Percentiles rank a stretch among this genome's conserved stretches.
Evolutionary conservation across 2,888 invertebrate genomes (phyloP).

Genomic region (Labia minor): DNA sequence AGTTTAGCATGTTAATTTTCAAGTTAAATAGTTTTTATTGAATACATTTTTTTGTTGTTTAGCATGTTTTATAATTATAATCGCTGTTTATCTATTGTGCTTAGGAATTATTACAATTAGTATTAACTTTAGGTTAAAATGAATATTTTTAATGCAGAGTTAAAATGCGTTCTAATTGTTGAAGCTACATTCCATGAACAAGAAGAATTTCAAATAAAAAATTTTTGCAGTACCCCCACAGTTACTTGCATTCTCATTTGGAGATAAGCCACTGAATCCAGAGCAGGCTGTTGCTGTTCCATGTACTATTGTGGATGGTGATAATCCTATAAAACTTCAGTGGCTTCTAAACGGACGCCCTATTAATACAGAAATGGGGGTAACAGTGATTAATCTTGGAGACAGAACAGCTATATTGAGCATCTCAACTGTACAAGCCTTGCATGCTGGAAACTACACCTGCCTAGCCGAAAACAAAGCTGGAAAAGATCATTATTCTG

Average conservation of each 20-base stretch:
- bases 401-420: constrained; percentile 53
- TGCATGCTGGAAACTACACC: constrained; percentile 63
- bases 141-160: too few species aligned
- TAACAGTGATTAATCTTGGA: constrained; percentile 27
- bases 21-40: too few species aligned
- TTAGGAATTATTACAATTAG: too few species aligned
- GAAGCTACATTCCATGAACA: too few species aligned
- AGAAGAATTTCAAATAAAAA: too few species aligned
- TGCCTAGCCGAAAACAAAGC: constrained; percentile 62
- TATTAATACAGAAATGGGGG: constrained; percentile 39
- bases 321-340: constrained; percentile 58
- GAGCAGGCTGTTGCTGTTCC: constrained; percentile 50
- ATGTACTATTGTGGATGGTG: constrained; percentile 52
- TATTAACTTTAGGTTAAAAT: too few species aligned
- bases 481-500: constrained; percentile 38
- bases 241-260: constrained; percentile 54
- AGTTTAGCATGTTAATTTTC: too few species aligned
- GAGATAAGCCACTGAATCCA: constrained; percentile 51
- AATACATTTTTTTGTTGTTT: too few species aligned
- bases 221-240: constrained; percentile 48
- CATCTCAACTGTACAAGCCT: constrained; percentile 55
- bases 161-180: too few species aligned
- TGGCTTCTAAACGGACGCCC: constrained; percentile 60
- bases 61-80: too few species aligned
- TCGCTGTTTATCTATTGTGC: too few species aligned